Percentiles rank a stretch among this genome's conserved stretches.
These are phyloP conservation scores for Phyllotis vaccarum DNA, from an alignment of 2,797 vertebrate species.

Conservation along the genomic window DNA sequence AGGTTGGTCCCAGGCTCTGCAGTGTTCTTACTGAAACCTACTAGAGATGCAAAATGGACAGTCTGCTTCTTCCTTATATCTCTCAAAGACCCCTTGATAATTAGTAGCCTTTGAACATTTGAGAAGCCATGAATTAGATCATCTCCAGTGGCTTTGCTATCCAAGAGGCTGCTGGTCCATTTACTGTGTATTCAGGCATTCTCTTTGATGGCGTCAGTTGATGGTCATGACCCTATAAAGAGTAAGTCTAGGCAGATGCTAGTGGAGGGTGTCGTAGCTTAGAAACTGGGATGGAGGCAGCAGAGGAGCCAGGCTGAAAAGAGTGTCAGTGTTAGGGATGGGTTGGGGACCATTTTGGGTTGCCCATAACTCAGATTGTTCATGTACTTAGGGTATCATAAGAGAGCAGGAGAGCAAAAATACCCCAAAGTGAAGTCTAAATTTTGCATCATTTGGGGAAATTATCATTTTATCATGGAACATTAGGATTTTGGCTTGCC, in stretches of 20 bases:
- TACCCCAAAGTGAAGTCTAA: background rate
- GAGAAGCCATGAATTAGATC: background rate
- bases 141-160: background rate
- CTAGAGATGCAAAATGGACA: background rate
- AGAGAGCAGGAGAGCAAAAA: background rate
- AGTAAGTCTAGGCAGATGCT: background rate
- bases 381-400: too few relatives aligned
- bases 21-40: background rate
- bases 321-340: background rate
- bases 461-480: background rate
- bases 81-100: background rate
- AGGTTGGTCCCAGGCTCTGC: background rate
- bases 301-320: background rate
- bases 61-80: background rate
- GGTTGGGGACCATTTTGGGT: background rate
- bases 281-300: background rate
- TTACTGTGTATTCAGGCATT: background rate
- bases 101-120: background rate
- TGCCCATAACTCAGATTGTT: background rate
- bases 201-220: background rate
- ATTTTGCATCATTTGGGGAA: slow-evolving; percentile 7
- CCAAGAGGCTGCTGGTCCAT: background rate
- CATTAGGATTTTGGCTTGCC: background rate
- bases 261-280: background rate
- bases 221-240: background rate